Evolutionary conservation across 2,888 invertebrate species (phyloP).

Genomic region (Andricus curvator): DNA sequence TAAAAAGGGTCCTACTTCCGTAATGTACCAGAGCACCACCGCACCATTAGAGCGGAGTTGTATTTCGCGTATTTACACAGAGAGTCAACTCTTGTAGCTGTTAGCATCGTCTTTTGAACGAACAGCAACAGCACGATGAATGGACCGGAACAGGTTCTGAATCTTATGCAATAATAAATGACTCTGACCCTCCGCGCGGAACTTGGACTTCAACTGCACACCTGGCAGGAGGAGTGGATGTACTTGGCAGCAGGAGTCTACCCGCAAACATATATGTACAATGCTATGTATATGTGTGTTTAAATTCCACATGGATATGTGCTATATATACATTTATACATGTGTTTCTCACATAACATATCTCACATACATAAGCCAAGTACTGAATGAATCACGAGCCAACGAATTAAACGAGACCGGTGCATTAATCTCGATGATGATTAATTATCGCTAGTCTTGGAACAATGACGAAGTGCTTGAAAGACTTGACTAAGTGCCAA

Average conservation of each 20-base stretch:
- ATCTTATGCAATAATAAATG: slow-evolving; percentile 75
- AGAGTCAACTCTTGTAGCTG: slow-evolving; percentile 27
- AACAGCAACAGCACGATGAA: slow-evolving; percentile 62
- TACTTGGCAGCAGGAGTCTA: slow-evolving; percentile 36
- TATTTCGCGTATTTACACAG: slow-evolving; percentile 1
- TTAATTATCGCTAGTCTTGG: slow-evolving; percentile 9
- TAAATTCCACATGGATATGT: not conserved
- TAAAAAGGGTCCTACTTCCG: not conserved
- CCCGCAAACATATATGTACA: not conserved
- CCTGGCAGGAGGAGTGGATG: slow-evolving; percentile 46
- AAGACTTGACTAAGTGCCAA: slow-evolving; percentile 24
- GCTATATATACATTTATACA: not conserved
- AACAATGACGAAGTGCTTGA: slow-evolving; percentile 7
- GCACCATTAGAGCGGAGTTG: slow-evolving; percentile 19
- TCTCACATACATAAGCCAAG: slow-evolving; percentile 21
- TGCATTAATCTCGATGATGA: slow-evolving; percentile 53
- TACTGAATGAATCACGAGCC: slow-evolving; percentile 55
- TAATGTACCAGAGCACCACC: slow-evolving; percentile 6
- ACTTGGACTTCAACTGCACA: slow-evolving; percentile 57
- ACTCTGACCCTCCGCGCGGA: slow-evolving; percentile 59
- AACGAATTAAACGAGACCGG: slow-evolving; percentile 53
- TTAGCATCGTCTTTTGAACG: slow-evolving; percentile 37
- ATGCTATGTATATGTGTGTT: not conserved
- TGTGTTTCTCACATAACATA: not conserved
- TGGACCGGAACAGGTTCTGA: slow-evolving; percentile 75